Base-by-base conservation (phyloP, 2,113 vertebrate genomes). In the Cyprinodon tularosa region DNA sequence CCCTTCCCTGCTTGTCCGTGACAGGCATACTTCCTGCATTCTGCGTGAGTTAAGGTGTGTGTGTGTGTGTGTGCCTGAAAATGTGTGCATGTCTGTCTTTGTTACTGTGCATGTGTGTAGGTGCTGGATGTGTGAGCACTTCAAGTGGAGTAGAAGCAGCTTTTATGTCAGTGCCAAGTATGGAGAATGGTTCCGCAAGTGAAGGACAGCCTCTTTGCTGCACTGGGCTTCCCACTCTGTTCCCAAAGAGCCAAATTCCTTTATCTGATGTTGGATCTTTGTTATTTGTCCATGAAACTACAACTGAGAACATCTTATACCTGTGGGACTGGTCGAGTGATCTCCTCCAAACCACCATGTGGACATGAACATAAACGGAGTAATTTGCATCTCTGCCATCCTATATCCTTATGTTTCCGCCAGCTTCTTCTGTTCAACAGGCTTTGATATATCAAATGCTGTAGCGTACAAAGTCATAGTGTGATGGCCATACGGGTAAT, bases 221-320 rank as follows among this genome's bases (percentile, higher is more conserved):
- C 86, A 90, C 90, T 90, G 90, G 92, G 91, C 89, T 90, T 91
- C 83, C 86, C 83, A 89, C 87, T 93, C 90, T 90, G 84, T 90
- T 91, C 87, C 64, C 81, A 44, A 90, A 88, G 89, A 93, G 89
- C 91, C 90, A 92, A 90, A 92, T 85, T 87, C 88, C 82, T 89
- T 84, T 84, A 90, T 93, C 89, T 92, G 89, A 92, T 92, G 91
- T 90, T 77, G 84, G 75, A 91, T 93, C 92, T 94, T 92, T 93
- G 91, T 93, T 94, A 93, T 94, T 92, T 91, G 90, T 94, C 91
- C 88, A 91, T 93, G 90, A 92, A 94, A 92, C 84, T 91, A 93
- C 93, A 93, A 93, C 90, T 93, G 91, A 94, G 90, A 92, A 92
- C 89, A 91, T 90, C 80, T 82, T 93, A 90, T 92, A 91, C 88